Evolutionary conservation across 1,140 invertebrate genomes (phyloP).

Genomic region (Planococcus citri): DNA sequence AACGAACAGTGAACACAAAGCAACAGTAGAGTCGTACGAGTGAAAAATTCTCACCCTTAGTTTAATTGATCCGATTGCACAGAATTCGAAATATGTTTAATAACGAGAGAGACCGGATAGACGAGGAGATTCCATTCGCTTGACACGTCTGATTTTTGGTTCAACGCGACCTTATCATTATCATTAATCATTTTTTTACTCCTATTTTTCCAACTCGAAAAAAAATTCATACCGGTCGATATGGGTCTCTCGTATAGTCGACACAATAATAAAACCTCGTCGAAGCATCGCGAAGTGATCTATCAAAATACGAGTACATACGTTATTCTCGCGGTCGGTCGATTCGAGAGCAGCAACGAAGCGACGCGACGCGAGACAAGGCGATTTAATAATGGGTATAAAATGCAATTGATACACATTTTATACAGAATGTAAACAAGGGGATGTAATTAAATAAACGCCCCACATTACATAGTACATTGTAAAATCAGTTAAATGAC

Average conservation of each 20-base stretch:
- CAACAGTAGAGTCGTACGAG: too few relatives aligned
- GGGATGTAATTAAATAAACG: slow-evolving; percentile 19
- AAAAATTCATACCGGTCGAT: slow-evolving; percentile 16
- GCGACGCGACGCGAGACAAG: too few relatives aligned
- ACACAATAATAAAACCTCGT: background rate
- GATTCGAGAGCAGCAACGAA: background rate
- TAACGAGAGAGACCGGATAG: too few relatives aligned
- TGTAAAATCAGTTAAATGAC: slow-evolving; percentile 19
- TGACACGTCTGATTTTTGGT: background rate
- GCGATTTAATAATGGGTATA: background rate
- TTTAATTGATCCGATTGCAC: background rate
- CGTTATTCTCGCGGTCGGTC: background rate
- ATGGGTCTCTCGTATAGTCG: too few relatives aligned
- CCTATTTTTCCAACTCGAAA: too few relatives aligned
- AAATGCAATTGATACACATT: slow-evolving; percentile 20
- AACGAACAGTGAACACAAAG: too few relatives aligned
- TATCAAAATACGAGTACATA: too few relatives aligned
- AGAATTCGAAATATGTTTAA: slow-evolving; percentile 8
- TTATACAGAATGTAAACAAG: slow-evolving; percentile 16
- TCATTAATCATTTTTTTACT: slow-evolving; percentile 20
- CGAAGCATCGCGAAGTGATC: slow-evolving; percentile 1
- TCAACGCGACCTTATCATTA: background rate
- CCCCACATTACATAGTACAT: slow-evolving; percentile 12
- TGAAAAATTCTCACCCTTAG: background rate
- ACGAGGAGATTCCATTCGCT: background rate